Base-by-base conservation (phyloP, 2,113 vertebrate genomes). In the Sinocyclocheilus grahami region DNA sequence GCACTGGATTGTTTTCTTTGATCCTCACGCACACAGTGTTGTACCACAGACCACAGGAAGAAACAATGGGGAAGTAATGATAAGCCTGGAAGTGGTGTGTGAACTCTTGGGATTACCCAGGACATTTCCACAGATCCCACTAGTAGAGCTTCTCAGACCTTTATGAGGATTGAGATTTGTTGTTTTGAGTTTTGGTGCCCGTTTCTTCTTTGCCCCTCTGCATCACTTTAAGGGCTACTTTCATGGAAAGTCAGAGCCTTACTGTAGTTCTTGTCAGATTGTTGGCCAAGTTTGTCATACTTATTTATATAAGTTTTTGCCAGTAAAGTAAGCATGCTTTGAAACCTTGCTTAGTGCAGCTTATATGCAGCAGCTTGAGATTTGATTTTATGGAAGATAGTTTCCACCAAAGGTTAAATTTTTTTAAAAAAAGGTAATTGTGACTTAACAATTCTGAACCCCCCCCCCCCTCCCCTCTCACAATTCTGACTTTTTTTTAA, bases 91-190 rank as follows among this genome's bases (percentile, higher is more conserved):
- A 75, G 82, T 81, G 48, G 33, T 82, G 82, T 78, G 58, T 22
- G 24, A 60, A 67, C 85, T 85, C 78, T 30, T 33, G 86, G 86
- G 83, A 89, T 83, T 79, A 55, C 27, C 80, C 67, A 55, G 58
- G 80, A 89, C 77, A 24, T 58, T 72, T 48, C 42, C 58, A 58
- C 37, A 51, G 22, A 85, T 42, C 75, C 84, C 86, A 65, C 72
- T 69, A 79, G 48, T 39, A 74, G 13, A 63, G 8, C 78, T 87
- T 82, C n/a, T 27, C 46, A 65, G 62, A 55, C 27, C 80, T 37
- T 18, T 39, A 30, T 39, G 81, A 69, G 65, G 46, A 37, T 55
- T 72, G 65, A 72, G 82, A 72, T 71, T 72, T n/a, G 46, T 39
- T 72, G 48, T 72, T 83, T 39, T 58, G 5, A 83, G 37, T 83